Conservation (phyloP, 2,888 invertebrate genomes). For the Tetramorium bicarinatum region DNA sequence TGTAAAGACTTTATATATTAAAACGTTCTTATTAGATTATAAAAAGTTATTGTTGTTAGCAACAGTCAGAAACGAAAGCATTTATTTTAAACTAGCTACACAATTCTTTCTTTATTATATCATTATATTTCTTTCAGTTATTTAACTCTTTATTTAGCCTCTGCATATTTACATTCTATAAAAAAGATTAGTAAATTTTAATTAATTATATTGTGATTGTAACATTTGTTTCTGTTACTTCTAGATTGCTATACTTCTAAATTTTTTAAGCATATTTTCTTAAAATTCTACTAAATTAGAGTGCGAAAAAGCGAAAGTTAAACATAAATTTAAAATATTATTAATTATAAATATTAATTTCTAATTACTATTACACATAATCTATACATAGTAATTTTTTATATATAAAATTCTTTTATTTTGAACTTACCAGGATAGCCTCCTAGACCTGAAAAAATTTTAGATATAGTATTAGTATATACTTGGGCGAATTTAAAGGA, state of each 20-base stretch:
- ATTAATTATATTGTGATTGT: background rate
- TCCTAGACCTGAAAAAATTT: slow-evolving; percentile 22
- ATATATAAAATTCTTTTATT: background rate
- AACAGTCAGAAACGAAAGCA: background rate
- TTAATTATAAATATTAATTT: background rate
- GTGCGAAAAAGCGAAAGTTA: background rate
- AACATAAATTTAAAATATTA: background rate
- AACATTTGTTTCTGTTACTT: background rate
- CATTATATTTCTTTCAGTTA: background rate
- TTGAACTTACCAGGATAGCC: slow-evolving; percentile 20
- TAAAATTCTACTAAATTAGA: background rate
- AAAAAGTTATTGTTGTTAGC: background rate
- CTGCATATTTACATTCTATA: background rate
- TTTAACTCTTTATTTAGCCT: background rate
- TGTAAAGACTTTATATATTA: background rate
- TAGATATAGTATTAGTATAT: background rate
- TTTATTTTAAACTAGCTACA: background rate
- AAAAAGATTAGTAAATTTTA: background rate
- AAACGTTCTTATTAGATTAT: background rate
- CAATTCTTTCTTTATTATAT: background rate
- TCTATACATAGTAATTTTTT: background rate
- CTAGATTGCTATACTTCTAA: background rate
- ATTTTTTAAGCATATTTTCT: background rate
- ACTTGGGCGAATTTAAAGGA: background rate
- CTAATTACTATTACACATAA: background rate